These are phyloP conservation scores for Microtus montanus DNA, from an alignment of 2,113 vertebrate genomes.

Conservation along the genomic window DNA sequence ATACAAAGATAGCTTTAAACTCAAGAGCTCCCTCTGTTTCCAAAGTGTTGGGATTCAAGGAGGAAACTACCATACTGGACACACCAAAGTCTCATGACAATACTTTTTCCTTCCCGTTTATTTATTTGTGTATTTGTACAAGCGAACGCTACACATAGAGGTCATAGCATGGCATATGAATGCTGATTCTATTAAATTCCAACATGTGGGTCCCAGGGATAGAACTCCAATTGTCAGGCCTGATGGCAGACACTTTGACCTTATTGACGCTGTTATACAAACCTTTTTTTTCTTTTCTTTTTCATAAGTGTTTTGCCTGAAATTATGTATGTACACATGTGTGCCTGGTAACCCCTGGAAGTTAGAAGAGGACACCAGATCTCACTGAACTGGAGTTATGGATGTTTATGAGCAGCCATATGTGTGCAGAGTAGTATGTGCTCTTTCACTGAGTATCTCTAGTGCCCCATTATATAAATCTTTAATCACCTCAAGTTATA, in stretches of 20 bases:
- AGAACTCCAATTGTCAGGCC: neutral
- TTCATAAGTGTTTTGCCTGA: neutral
- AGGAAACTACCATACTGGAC: neutral
- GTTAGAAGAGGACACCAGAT: neutral
- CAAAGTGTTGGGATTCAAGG: neutral
- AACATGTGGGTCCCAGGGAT: neutral
- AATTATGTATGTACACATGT: neutral
- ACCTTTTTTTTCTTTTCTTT: neutral
- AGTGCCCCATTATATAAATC: neutral
- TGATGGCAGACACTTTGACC: neutral
- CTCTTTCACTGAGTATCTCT: neutral
- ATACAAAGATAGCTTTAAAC: neutral
- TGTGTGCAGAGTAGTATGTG: neutral
- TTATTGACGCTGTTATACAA: neutral
- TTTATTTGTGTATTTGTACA: neutral
- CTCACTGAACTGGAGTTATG: neutral
- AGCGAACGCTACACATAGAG: neutral
- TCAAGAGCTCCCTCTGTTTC: neutral
- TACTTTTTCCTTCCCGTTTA: neutral
- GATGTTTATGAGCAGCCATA: neutral
- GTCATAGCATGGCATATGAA: neutral
- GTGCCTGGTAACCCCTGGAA: neutral
- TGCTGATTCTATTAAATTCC: neutral
- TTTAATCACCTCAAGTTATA: slow-evolving; percentile 9
- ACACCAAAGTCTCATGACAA: neutral